phyloP scores from a whole-genome alignment of 2,797 vertebrate genomes.

The Dipus sagitta region DNA sequence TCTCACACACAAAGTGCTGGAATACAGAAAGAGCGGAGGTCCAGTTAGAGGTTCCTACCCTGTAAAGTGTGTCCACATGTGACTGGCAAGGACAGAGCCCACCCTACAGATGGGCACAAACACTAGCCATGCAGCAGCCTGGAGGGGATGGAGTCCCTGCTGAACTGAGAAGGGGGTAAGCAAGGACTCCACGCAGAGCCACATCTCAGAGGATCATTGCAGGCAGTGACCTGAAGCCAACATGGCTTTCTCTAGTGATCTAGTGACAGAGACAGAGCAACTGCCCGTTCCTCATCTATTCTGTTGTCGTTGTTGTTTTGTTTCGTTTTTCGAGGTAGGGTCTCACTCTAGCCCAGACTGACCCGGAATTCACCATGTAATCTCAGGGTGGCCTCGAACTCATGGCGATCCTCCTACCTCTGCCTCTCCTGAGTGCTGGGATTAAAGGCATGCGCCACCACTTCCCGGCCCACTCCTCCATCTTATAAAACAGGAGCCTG shows the following conservation, averaged over 20 bases:
- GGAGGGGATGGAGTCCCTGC: background rate
- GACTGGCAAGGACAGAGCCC: background rate
- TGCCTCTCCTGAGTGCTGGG: too few species aligned
- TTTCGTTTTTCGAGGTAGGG: too few species aligned
- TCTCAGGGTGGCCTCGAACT: too few species aligned
- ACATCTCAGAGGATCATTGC: background rate
- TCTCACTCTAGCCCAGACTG: too few species aligned
- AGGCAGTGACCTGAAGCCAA: background rate
- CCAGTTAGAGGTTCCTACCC: conserved; percentile 45
- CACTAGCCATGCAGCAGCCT: background rate
- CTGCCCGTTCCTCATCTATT: too few species aligned
- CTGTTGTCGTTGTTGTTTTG: too few species aligned
- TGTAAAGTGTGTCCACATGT: background rate
- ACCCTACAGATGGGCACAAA: background rate
- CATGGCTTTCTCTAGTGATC: background rate
- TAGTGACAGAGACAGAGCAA: background rate
- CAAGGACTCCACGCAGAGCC: background rate
- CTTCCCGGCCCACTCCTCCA: too few species aligned
- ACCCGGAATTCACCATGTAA: too few species aligned
- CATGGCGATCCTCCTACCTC: too few species aligned
- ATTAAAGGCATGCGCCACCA: too few species aligned
- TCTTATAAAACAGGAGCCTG: background rate
- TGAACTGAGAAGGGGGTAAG: background rate
- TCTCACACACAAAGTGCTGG: background rate
- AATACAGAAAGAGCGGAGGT: background rate